Base-by-base conservation (phyloP, 2,113 vertebrate genomes). In the Ibidorhyncha struthersii region DNA sequence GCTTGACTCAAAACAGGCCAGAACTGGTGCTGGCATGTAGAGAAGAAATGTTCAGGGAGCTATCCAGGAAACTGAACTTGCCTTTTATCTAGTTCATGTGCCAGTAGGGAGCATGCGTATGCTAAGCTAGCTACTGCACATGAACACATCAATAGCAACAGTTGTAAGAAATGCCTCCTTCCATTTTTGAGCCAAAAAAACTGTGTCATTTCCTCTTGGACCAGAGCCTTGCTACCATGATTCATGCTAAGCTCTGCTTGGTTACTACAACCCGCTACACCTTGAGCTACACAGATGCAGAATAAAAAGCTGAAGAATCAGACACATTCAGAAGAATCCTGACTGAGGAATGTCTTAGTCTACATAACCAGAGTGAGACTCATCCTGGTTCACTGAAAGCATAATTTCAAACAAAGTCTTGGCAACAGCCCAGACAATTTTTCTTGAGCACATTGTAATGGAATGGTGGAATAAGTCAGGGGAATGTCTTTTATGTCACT, bases 201-300 rank as follows among this genome's bases (percentile, higher is more conserved):
- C n/a, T 23, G 8, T 76, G 34, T 95, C 80, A 74, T 95, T 89
- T 92, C 69, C 91, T 84, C 59, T 92, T 84, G 91, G 76, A 83
- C 40, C 22, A 45, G 36, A 86, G 76, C 76, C 63, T 80, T 83
- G 53, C 50, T 86, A 69, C 53, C 77, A 49, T 90, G 71, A 86
- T 70, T 95, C 67, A 86, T 70, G 13, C 19, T 92, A 26, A 70
- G 32, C 18, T 92, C 34, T 80, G 36, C 50, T 79, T 69, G 15
- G 16, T 72, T 86, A 47, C 65, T 67, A 70, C 19, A 81, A 41
- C 20, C n/a, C 45, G 21, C 50, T 70, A 55, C 70, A 86, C 41
- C 58, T 74, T 82, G 41, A 70, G n/a, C 50, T 84, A 41, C 40
- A 73, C 19, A 66, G 47, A 74, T n/a, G 12, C 29, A 78, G 50